Percentiles rank a stretch among this genome's conserved stretches.
phyloP scores from a whole-genome alignment of 2,888 invertebrate genomes.

The Euplexia lucipara region DNA sequence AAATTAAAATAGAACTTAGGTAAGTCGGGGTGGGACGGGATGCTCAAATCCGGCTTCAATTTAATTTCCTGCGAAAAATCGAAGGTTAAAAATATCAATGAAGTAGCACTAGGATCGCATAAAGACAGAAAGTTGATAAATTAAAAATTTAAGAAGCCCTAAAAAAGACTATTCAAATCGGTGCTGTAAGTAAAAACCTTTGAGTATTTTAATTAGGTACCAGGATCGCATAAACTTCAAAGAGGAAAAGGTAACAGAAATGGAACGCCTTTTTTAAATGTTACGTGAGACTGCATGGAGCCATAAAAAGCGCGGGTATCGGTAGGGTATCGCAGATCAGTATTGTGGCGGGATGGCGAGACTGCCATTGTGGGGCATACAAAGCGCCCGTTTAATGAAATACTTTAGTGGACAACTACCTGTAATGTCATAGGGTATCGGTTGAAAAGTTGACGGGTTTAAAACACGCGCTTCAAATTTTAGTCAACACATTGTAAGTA shows the following conservation, averaged over 20 bases:
- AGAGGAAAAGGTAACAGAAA: constrained; percentile 16
- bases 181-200: background rate
- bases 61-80: constrained; percentile 44
- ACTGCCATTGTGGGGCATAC: constrained; percentile 51
- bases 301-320: constrained; percentile 39
- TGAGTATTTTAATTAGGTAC: constrained; percentile 29
- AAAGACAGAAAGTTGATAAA: constrained; percentile 13
- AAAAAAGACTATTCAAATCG: background rate
- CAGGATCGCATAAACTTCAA: constrained; percentile 18
- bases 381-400: constrained; percentile 60
- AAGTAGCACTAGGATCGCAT: constrained; percentile 19
- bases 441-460: constrained; percentile 18
- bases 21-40: constrained; percentile 1
- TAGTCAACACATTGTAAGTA: background rate
- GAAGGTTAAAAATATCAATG: constrained; percentile 14
- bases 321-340: constrained; percentile 52
- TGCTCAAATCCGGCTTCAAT: constrained; percentile 36
- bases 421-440: constrained; percentile 26
- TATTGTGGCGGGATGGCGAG: constrained; percentile 47
- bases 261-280: constrained; percentile 22
- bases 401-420: constrained; percentile 51
- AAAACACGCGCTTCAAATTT: background rate
- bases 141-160: background rate
- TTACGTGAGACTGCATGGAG: constrained; percentile 23
- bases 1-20: constrained; percentile 9